These are phyloP conservation scores for Odocoileus virginianus DNA, from an alignment of 2,113 vertebrate species.

Conservation along the genomic window DNA sequence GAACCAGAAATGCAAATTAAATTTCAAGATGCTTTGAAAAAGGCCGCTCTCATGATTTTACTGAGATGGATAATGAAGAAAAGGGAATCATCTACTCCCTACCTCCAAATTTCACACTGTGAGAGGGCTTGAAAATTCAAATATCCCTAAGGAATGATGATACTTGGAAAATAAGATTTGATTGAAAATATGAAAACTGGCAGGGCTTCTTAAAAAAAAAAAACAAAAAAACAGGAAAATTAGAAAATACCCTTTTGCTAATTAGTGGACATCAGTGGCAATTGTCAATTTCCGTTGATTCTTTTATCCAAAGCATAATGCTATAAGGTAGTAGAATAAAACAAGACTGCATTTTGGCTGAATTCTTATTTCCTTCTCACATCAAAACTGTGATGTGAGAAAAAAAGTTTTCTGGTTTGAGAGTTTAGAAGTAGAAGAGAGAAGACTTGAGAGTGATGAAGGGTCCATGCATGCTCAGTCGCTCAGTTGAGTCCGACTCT, in stretches of 20 bases:
- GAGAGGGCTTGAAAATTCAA: not conserved
- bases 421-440: not conserved
- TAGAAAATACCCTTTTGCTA: not conserved
- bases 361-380: not conserved
- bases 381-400: not conserved
- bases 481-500: rapidly evolving
- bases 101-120: not conserved
- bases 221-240: not conserved
- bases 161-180: not conserved
- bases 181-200: conserved; percentile 7
- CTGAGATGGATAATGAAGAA: not conserved
- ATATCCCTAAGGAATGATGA: conserved; percentile 11
- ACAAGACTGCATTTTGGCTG: not conserved
- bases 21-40: conserved; percentile 7
- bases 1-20: not conserved
- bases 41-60: not conserved
- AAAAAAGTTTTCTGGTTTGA: not conserved
- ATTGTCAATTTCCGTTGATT: not conserved
- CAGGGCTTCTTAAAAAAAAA: not conserved
- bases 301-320: not conserved
- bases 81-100: not conserved
- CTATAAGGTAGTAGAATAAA: not conserved
- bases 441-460: not conserved
- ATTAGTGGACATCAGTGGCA: not conserved
- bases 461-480: not conserved